Conservation (phyloP, 1,140 invertebrate species). For the Lutraria rhynchaena region DNA sequence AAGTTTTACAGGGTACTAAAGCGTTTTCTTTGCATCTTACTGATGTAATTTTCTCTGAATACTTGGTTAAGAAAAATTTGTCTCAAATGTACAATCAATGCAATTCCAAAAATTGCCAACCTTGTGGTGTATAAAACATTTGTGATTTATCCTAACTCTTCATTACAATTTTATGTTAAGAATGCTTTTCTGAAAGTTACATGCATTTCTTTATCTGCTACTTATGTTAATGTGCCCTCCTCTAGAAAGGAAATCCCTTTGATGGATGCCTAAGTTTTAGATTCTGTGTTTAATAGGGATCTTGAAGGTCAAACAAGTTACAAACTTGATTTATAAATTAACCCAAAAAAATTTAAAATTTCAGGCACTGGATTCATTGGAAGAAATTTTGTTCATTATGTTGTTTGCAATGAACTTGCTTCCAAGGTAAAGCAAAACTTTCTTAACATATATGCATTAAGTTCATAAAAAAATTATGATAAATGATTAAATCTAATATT, state of each 20-base stretch:
- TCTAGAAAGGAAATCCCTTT: neutral
- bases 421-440: constrained; percentile 84
- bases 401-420: constrained; percentile 90
- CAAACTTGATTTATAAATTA: neutral
- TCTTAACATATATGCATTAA: too few species aligned
- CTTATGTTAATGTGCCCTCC: neutral
- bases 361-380: constrained; percentile 96
- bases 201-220: neutral
- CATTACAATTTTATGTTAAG: neutral
- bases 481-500: too few species aligned
- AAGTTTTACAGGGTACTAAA: too few species aligned
- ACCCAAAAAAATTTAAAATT: constrained; percentile 67
- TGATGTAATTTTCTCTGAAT: too few species aligned
- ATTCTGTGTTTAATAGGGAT: neutral
- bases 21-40: too few species aligned
- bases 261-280: neutral
- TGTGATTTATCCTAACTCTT: too few species aligned
- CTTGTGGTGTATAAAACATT: too few species aligned
- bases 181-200: neutral
- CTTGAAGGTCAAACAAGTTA: neutral
- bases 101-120: too few species aligned
- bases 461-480: too few species aligned
- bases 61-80: too few species aligned
- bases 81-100: too few species aligned
- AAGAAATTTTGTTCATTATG: constrained; percentile 91